Evolutionary conservation across 2,888 invertebrate genomes (phyloP).

Genomic region (Hipparchia semele): DNA sequence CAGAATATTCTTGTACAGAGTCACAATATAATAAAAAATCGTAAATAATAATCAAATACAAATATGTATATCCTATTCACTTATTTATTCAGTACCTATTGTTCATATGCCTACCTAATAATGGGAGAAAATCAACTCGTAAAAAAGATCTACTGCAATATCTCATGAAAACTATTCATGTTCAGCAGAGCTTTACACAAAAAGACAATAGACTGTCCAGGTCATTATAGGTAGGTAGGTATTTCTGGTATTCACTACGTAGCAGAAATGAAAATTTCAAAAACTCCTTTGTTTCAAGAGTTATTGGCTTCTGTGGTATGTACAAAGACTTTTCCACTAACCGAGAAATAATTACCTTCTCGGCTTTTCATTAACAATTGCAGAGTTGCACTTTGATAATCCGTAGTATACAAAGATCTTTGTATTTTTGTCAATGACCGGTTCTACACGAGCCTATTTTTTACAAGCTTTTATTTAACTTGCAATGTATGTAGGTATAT

Average conservation of each 20-base stretch:
- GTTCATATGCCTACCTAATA: too few species aligned
- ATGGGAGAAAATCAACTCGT: neutral
- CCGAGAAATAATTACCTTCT: neutral
- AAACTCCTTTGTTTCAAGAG: neutral
- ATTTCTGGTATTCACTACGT: neutral
- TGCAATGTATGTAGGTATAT: too few species aligned
- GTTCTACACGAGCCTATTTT: too few species aligned
- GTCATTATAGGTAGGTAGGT: neutral
- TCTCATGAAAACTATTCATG: neutral
- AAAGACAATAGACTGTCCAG: neutral
- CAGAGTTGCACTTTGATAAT: neutral
- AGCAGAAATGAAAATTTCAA: conserved; percentile 4
- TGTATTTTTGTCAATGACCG: too few species aligned
- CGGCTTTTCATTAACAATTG: neutral
- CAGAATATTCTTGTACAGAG: too few species aligned
- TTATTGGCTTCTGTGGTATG: neutral
- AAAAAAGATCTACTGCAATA: neutral
- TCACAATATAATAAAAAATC: too few species aligned
- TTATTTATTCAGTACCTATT: too few species aligned
- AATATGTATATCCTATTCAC: too few species aligned
- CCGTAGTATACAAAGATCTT: neutral
- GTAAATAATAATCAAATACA: too few species aligned
- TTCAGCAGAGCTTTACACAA: neutral
- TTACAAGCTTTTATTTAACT: too few species aligned
- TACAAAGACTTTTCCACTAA: neutral